These are phyloP conservation scores for Lerema accius DNA, from an alignment of 1,140 invertebrate genomes.

Conservation along the genomic window DNA sequence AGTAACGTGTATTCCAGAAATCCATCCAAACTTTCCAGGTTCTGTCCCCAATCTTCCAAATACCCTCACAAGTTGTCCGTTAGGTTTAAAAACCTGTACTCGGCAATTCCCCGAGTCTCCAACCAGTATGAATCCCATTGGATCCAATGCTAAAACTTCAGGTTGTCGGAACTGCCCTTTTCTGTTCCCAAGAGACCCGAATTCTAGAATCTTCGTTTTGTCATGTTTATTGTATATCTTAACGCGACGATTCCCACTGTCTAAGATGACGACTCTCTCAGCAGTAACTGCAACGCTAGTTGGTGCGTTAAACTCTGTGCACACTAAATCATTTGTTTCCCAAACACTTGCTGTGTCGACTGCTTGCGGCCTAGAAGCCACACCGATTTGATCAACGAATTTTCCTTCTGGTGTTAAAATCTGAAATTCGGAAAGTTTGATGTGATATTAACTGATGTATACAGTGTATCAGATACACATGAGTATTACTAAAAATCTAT, in stretches of 20 bases:
- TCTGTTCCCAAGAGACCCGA: slow-evolving; percentile 84
- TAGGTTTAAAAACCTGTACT: slow-evolving; percentile 88
- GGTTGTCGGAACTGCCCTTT: slow-evolving; percentile 87
- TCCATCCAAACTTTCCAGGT: slow-evolving; percentile 87
- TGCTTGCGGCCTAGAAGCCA: slow-evolving; percentile 57
- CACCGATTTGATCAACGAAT: slow-evolving; percentile 74
- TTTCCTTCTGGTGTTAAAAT: slow-evolving; percentile 78
- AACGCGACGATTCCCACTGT: slow-evolving; percentile 87
- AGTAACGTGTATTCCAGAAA: slow-evolving; percentile 87
- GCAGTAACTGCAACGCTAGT: slow-evolving; percentile 86
- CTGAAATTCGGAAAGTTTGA: slow-evolving; percentile 43
- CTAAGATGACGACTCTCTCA: slow-evolving; percentile 83
- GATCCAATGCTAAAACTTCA: slow-evolving; percentile 87
- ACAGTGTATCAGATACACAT: too few species aligned
- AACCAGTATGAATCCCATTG: slow-evolving; percentile 88
- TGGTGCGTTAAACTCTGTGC: slow-evolving; percentile 86
- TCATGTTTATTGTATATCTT: slow-evolving; percentile 84
- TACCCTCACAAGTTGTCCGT: slow-evolving; percentile 85
- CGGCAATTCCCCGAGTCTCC: slow-evolving; percentile 91
- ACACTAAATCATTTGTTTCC: slow-evolving; percentile 60
- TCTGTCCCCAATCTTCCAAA: slow-evolving; percentile 85
- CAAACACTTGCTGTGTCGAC: slow-evolving; percentile 51
- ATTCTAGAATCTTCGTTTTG: slow-evolving; percentile 80
- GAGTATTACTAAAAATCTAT: too few species aligned
- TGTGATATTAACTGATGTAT: background rate